Conservation (phyloP, 1,140 invertebrate genomes). For the Drosophila pandora region DNA sequence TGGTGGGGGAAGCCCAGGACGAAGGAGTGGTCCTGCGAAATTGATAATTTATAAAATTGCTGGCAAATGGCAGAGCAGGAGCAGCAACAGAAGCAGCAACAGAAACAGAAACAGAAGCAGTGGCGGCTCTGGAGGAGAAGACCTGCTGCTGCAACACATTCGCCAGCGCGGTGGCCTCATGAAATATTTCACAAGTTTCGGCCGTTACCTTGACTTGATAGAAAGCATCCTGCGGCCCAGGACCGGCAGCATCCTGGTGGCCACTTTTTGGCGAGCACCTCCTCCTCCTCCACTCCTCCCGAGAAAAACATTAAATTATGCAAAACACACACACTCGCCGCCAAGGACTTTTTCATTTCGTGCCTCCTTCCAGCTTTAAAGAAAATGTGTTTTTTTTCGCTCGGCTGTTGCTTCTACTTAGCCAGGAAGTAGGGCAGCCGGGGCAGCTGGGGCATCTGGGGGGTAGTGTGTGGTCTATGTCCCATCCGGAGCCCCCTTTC, state of each 20-base stretch:
- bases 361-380: conserved; percentile 30
- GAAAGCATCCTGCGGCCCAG: conserved; percentile 41
- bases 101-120: background rate
- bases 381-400: conserved; percentile 28
- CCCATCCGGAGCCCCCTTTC: background rate
- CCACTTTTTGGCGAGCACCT: conserved; percentile 36
- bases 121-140: no score
- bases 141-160: conserved; percentile 23
- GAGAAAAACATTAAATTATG: conserved; percentile 44
- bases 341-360: conserved; percentile 20
- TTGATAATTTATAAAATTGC: conserved; percentile 80
- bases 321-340: conserved; percentile 32
- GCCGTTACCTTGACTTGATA: conserved; percentile 46
- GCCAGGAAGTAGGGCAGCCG: conserved; percentile 12
- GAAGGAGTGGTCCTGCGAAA: conserved; percentile 56
- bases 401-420: conserved; percentile 69
- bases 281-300: background rate
- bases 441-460: background rate
- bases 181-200: conserved; percentile 51
- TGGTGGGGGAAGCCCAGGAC: no score
- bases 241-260: conserved; percentile 7
- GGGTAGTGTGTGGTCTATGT: background rate
- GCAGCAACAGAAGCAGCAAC: background rate
- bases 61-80: conserved; percentile 59
- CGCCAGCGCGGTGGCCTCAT: conserved; percentile 39